Conservation (phyloP, 2,113 vertebrate species). For the Hucho hucho region DNA sequence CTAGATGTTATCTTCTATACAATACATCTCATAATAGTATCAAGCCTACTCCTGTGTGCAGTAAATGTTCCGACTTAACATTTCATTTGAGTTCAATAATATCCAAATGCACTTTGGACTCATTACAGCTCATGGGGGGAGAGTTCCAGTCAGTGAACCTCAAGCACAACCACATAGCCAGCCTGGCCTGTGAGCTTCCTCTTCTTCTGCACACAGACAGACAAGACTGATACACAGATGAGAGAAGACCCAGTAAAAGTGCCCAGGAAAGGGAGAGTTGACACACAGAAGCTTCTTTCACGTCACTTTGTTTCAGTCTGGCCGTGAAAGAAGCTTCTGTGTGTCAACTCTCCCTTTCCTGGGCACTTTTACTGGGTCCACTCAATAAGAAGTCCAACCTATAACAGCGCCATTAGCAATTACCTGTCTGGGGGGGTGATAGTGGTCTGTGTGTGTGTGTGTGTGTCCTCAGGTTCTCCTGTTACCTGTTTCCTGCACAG, state of each 20-base stretch:
- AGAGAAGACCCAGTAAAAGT: no score
- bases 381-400: no score
- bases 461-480: constrained; percentile 30
- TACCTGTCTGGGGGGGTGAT: neutral
- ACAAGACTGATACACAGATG: neutral
- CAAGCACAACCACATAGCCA: neutral
- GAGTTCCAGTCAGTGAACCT: neutral
- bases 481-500: constrained; percentile 84
- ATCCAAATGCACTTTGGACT: neutral
- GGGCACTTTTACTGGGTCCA: no score
- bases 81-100: neutral
- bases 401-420: no score
- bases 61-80: neutral
- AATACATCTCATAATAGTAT: no score
- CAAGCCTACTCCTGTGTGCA: neutral
- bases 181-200: neutral
- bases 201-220: neutral
- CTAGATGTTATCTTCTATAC: neutral
- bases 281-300: no score
- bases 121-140: neutral
- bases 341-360: no score
- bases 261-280: no score
- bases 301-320: no score
- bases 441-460: constrained; percentile 22
- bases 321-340: no score